A percentile compares a stretch with the other conserved stretches of the same genome.
Conservation (phyloP, 30 jellyfish, hydroid and myxozoan species). For the Mastigias papua region DNA sequence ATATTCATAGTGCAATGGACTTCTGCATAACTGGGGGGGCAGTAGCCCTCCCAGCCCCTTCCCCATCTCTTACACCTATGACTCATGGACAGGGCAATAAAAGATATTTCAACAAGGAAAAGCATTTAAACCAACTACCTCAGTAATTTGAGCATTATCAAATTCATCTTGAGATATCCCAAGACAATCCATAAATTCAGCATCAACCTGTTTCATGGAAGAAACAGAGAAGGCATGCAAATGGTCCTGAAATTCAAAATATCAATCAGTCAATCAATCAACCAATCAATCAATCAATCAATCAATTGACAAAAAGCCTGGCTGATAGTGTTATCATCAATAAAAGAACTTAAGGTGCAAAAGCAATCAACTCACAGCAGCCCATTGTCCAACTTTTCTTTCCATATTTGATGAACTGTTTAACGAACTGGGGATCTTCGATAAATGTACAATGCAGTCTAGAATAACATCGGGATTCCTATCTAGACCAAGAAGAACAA, state of each 20-base stretch:
- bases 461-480: not conserved
- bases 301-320: not conserved
- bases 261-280: not conserved
- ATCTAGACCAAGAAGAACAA: not conserved
- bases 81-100: too few relatives aligned
- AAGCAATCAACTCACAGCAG: constrained; percentile 31
- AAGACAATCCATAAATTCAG: constrained; percentile 20
- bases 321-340: too few relatives aligned
- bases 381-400: constrained; percentile 52
- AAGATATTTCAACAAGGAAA: not conserved
- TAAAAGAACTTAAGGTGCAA: not conserved
- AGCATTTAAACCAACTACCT: constrained; percentile 6
- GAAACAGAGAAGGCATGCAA: constrained; percentile 24
- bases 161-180: constrained; percentile 39
- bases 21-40: too few relatives aligned
- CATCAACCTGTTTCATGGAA: constrained; percentile 22
- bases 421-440: constrained; percentile 40
- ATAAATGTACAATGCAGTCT: constrained; percentile 30
- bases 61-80: too few relatives aligned
- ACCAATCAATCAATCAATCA: not conserved
- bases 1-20: too few relatives aligned
- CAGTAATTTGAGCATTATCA: constrained; percentile 29
- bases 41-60: too few relatives aligned
- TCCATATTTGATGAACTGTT: constrained; percentile 13
- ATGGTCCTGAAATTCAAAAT: constrained; percentile 23